Evolutionary conservation across 2,888 invertebrate species (phyloP).

Genomic region (Caenorhabditis sp.): DNA sequence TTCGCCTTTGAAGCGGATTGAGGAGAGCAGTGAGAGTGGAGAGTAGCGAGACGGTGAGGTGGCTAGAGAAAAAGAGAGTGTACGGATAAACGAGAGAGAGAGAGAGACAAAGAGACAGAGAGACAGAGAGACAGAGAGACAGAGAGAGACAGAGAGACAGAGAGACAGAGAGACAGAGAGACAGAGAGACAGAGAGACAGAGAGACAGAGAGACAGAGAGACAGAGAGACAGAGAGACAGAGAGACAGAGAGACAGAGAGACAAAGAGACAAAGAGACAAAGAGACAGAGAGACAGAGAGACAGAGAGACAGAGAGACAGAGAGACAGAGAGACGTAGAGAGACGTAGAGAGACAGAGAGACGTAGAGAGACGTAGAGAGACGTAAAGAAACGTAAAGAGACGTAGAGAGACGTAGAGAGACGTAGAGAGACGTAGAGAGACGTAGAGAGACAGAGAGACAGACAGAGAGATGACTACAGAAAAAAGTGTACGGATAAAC

Average conservation of each 20-base stretch:
- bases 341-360: not conserved
- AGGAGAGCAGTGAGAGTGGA: slow-evolving; percentile 19
- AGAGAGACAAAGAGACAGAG: too few species aligned
- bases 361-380: too few species aligned
- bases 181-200: too few species aligned
- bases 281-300: slow-evolving; percentile 6
- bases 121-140: not conserved
- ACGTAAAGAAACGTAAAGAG: too few species aligned
- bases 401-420: too few species aligned
- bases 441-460: slow-evolving; percentile 21
- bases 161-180: slow-evolving; percentile 2
- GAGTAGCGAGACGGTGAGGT: slow-evolving; percentile 21
- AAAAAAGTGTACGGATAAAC: not conserved
- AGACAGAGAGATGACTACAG: slow-evolving; percentile 16
- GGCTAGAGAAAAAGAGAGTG: slow-evolving; percentile 11
- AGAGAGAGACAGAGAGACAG: slow-evolving; percentile 20
- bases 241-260: slow-evolving; percentile 11
- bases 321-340: slow-evolving; percentile 15
- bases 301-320: slow-evolving; percentile 18
- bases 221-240: slow-evolving; percentile 19
- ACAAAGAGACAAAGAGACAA: not conserved
- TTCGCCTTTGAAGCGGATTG: slow-evolving; percentile 37
- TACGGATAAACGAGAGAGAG: too few species aligned
- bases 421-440: too few species aligned
- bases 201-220: slow-evolving; percentile 9